Conservation (phyloP, 2,888 invertebrate genomes). For the Athrips mouffetella region DNA sequence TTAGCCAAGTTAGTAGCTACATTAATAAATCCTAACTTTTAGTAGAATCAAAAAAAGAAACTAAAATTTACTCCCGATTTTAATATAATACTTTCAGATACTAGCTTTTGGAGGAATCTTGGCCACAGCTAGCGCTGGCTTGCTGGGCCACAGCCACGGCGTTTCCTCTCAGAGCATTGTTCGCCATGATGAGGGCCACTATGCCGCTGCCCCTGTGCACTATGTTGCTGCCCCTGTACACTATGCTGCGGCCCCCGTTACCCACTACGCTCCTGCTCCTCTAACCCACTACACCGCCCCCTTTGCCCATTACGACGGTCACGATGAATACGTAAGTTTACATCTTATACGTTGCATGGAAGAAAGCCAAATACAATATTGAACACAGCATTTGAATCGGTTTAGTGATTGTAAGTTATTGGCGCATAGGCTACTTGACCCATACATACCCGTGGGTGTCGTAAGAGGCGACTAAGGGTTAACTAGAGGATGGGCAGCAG, state of each 20-base stretch:
- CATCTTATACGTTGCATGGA: too few species aligned
- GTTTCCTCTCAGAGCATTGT: constrained; percentile 58
- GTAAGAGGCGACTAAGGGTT: too few species aligned
- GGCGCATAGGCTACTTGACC: too few species aligned
- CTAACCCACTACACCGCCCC: constrained; percentile 29
- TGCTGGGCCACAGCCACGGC: constrained; percentile 52
- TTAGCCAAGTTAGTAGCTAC: constrained; percentile 59
- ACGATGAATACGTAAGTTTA: constrained; percentile 49
- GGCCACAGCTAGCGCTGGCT: constrained; percentile 68
- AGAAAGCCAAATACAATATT: too few species aligned
- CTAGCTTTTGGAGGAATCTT: constrained; percentile 57
- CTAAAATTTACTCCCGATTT: too few species aligned
- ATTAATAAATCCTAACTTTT: too few species aligned
- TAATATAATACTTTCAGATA: constrained; percentile 57
- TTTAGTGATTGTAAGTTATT: background rate
- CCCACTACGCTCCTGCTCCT: constrained; percentile 32
- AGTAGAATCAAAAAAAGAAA: too few species aligned
- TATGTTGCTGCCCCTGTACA: constrained; percentile 36
- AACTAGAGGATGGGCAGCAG: too few species aligned
- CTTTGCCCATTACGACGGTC: constrained; percentile 23
- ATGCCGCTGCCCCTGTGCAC: constrained; percentile 40
- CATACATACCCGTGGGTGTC: too few species aligned
- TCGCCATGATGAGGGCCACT: constrained; percentile 50
- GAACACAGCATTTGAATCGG: background rate
- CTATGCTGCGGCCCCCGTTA: constrained; percentile 27